Evolutionary conservation across 2,113 vertebrate species (phyloP), one percentile per base, ranked within the genome.

Genomic region (Tursiops truncatus): DNA sequence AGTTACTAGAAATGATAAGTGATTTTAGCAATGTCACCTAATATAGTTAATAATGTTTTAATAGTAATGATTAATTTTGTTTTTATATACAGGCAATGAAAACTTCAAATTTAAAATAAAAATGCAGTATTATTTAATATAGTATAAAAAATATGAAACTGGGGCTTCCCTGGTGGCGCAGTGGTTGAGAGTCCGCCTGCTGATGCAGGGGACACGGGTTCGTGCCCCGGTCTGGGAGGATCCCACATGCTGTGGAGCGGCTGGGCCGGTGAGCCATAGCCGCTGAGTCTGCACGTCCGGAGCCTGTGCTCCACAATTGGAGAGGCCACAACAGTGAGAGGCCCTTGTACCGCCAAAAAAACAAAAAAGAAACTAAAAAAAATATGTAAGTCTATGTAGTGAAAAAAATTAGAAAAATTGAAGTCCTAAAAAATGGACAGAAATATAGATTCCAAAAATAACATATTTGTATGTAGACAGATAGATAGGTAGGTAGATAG

Each of bases 51-150:
- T 56, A 67, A 58, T 58, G 36, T 74, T 63, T 31, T 74, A 58
- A 58, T 36, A 76, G 6, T 13, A 86, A 47, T 87, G 36, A 68
- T 67, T 86, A 93, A 56, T 44, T 68, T 86, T 41, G 20, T 33
- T 58, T 58, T 87, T 25, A 86, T 36, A 28, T 60, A 60, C 23
- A 60, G 8, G 25, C 11, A 36, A 28, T 79, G 21, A 80, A 68
- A 33, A 79, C 58, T 94, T 68, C 36, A 23, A 79, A 70, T n/a
- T 79, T 87, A 60, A 67, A 93, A 68, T 53, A 7, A 93, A 92
- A 50, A 41, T 60, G 23, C 12, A 41, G 0, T 67, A 47, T 58
- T 5, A 36, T 58, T 86, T 68, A 15, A 79, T 68, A 77, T 44
- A 36, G n/a, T 21, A 68, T n/a, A 44, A 36, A 79, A 94, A 36